Conservation (phyloP, 2,797 vertebrate genomes). For the Cottoperca gobio region DNA sequence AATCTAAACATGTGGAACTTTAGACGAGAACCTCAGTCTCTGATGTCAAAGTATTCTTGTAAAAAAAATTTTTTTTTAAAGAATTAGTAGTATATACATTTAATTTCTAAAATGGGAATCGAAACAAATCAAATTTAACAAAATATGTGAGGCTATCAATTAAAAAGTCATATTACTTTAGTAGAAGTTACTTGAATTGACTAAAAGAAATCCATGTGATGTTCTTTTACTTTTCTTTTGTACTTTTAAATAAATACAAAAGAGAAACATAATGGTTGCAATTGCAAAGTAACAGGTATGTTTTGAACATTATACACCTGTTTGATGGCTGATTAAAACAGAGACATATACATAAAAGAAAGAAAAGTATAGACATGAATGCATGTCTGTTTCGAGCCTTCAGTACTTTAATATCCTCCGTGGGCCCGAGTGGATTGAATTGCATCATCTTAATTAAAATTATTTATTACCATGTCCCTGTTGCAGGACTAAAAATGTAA, state of each 20-base stretch:
- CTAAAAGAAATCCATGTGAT: not conserved
- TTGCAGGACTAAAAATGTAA: slow-evolving; percentile 16
- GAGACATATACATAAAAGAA: not conserved
- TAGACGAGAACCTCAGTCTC: not conserved
- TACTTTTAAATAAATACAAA: not conserved
- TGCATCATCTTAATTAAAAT: slow-evolving; percentile 12
- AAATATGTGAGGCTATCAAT: not conserved
- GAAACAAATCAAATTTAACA: not conserved
- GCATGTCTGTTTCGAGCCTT: not conserved
- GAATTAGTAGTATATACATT: not conserved
- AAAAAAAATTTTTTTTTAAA: no score
- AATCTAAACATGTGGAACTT: not conserved
- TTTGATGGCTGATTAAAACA: not conserved
- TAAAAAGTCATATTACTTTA: not conserved
- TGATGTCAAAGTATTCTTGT: not conserved
- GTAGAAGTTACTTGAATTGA: not conserved
- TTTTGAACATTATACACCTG: not conserved
- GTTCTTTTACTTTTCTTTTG: no score
- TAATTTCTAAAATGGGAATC: not conserved
- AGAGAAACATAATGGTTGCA: not conserved
- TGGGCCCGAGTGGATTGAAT: not conserved
- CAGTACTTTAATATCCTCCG: not conserved
- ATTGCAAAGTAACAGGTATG: not conserved
- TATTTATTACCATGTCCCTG: slow-evolving; percentile 8
- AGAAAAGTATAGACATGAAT: not conserved